Evolutionary conservation across 2,888 invertebrate genomes (phyloP), one percentile per base, ranked within the genome.

Genomic region (Imbricaverruca yamaguchii): DNA sequence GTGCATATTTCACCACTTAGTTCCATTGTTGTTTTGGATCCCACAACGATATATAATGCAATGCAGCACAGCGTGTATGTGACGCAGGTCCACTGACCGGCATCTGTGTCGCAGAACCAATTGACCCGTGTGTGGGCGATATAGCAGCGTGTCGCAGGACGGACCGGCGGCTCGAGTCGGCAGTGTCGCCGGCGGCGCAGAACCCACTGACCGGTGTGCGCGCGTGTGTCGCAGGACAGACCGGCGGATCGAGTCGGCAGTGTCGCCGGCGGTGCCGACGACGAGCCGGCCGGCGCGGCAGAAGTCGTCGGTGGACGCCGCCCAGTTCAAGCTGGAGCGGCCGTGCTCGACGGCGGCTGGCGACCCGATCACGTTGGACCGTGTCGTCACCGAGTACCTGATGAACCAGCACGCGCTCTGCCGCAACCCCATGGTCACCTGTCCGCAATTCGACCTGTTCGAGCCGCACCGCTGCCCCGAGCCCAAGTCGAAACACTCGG

Each of bases 381-480:
- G 94, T 77, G 97, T 99, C 86, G 95, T 98, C 84, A 97, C 95
- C 0, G 97, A 98, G 88, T 98, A 98, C 89, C 90, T 98, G 81
- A 93, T 96, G 85, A 96, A 97, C 89, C 98, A 99, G 88, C 99
- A 99, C 89, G 93, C 97, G n/a, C 89, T 96, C 12, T 99, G 99
- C 89, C 95, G 94, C 88, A 96, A 98, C 88, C 99, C 99, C 0
- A 96, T 99, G 89, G 94, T 95, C 61, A 97, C 97, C 0, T 98
- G 98, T 88, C 98, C 98, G 0, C 95, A 96, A 86, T 98, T 98
- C 87, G 96, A 96, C 87, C 89, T 98, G 65, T 95, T 96, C 86
- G 91, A 92, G 93, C 97, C 97, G 0, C 98, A 99, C 89, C 94
- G 95, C 86, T 99, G 98, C 88, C 98, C 98, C 0, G 95, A 95